These are phyloP conservation scores for Philaenus spumarius DNA, from an alignment of 1,140 invertebrate species.

Conservation along the genomic window DNA sequence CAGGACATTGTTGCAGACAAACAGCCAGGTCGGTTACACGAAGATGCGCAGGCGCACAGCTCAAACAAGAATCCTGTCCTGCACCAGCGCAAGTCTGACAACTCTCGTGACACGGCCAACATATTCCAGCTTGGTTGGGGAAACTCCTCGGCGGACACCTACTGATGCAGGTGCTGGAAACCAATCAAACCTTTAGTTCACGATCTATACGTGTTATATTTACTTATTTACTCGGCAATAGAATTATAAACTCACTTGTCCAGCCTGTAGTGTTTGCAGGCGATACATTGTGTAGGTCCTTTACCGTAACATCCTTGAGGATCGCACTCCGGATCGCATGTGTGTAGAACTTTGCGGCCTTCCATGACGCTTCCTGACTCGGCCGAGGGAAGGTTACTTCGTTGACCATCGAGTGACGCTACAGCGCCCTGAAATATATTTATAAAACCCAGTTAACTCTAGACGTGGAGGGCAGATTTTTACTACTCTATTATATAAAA, in stretches of 20 bases:
- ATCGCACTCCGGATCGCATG: constrained; percentile 78
- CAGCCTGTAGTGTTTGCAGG: constrained; percentile 68
- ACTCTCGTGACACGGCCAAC: constrained; percentile 75
- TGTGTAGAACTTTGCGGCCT: constrained; percentile 54
- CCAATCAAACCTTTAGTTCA: background rate
- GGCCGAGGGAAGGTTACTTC: constrained; percentile 14
- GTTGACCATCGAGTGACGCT: constrained; percentile 57
- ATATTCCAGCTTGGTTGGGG: constrained; percentile 65
- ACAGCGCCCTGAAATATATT: too few species aligned
- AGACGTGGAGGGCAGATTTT: too few species aligned
- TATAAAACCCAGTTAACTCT: too few species aligned
- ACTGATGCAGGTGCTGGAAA: constrained; percentile 63
- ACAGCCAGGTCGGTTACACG: constrained; percentile 71
- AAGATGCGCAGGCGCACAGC: constrained; percentile 70
- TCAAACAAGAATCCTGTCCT: constrained; percentile 73
- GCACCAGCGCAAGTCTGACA: constrained; percentile 76
- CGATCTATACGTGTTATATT: background rate
- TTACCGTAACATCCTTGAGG: constrained; percentile 73
- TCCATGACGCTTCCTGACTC: constrained; percentile 31
- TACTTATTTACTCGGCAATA: background rate
- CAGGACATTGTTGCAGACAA: constrained; percentile 74
- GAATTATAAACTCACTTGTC: constrained; percentile 56
- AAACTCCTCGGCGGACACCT: constrained; percentile 73
- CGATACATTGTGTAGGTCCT: constrained; percentile 69
- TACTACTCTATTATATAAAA: too few species aligned